phyloP scores from a whole-genome alignment of 1,140 invertebrate genomes.

The Rhizoglyphus robini region DNA sequence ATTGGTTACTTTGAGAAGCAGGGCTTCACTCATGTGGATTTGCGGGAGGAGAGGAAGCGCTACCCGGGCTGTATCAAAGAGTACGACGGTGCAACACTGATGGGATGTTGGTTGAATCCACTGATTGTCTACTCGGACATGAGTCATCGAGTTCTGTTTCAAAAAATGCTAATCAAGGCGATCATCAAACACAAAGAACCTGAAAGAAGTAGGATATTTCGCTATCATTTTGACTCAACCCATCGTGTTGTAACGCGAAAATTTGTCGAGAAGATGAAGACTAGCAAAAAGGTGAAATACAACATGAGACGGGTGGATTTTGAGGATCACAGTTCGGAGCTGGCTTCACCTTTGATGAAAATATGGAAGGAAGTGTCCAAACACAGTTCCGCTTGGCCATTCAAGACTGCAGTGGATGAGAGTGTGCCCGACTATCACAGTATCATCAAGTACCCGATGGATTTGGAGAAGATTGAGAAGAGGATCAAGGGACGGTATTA shows the following conservation, averaged over 20 bases:
- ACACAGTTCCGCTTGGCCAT: conserved; percentile 81
- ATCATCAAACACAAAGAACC: conserved; percentile 71
- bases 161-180: conserved; percentile 86
- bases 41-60: conserved; percentile 56
- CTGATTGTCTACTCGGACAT: conserved; percentile 87
- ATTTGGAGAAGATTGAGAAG: conserved; percentile 75
- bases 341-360: conserved; percentile 53
- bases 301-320: not conserved
- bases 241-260: not conserved
- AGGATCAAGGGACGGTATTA: conserved; percentile 67
- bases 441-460: conserved; percentile 96
- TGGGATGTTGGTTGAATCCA: conserved; percentile 89
- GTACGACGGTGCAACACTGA: conserved; percentile 93
- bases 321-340: conserved; percentile 29
- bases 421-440: conserved; percentile 95
- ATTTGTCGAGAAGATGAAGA: conserved; percentile 1
- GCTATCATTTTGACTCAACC: conserved; percentile 47
- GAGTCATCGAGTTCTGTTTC: conserved; percentile 68
- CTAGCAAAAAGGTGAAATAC: conserved; percentile 7
- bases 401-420: conserved; percentile 75
- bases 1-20: conserved; percentile 98
- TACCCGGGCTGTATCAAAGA: conserved; percentile 93
- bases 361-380: conserved; percentile 62
- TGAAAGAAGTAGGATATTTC: conserved; percentile 37
- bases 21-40: conserved; percentile 84